Evolutionary conservation across 2,113 vertebrate species (phyloP).

Genomic region (Embiotoca jacksoni): DNA sequence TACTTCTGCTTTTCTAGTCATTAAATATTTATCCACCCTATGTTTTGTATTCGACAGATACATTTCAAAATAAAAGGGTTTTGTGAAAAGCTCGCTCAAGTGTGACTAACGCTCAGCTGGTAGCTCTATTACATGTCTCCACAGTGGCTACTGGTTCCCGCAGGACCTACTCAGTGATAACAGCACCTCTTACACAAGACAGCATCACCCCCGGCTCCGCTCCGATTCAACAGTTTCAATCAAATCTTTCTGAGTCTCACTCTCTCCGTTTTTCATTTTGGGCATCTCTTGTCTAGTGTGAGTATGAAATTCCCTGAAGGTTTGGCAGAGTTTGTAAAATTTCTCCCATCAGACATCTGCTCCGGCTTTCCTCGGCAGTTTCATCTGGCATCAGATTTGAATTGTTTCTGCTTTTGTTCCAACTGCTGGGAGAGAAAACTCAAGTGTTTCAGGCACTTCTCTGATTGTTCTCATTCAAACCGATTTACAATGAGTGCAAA

Average conservation of each 20-base stretch:
- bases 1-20: too few species aligned
- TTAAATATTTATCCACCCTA: too few species aligned
- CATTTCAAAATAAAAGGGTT: too few species aligned
- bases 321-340: conserved; percentile 50
- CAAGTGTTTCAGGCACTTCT: conserved; percentile 8
- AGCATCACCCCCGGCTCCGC: neutral
- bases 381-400: conserved; percentile 59
- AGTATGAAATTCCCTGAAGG: conserved; percentile 50
- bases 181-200: conserved; percentile 14
- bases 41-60: too few species aligned
- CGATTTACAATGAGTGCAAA: conserved; percentile 38
- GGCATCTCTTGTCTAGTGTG: conserved; percentile 29
- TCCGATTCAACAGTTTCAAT: neutral
- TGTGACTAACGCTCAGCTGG: too few species aligned
- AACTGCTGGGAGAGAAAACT: conserved; percentile 38
- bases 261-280: conserved; percentile 26
- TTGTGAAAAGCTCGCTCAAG: too few species aligned
- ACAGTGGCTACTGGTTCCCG: neutral
- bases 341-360: conserved; percentile 61
- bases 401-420: conserved; percentile 43
- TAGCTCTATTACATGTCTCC: neutral
- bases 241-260: neutral
- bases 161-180: neutral
- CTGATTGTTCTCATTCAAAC: conserved; percentile 31
- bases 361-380: conserved; percentile 45